Evolutionary conservation across 2,113 vertebrate species (phyloP).

Genomic region (Plectropomus leopardus): DNA sequence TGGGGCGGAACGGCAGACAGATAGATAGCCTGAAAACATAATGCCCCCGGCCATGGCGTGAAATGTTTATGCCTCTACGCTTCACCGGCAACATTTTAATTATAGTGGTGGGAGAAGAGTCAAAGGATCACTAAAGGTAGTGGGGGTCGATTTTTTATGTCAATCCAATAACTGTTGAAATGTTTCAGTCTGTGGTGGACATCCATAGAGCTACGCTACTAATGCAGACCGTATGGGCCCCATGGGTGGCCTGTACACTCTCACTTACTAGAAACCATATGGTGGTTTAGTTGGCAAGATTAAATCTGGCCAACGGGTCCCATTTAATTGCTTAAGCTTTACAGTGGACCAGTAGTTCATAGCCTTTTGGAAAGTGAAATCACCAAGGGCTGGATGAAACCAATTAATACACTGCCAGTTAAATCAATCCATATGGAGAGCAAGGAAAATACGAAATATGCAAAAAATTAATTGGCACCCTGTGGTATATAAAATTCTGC

Average conservation of each 20-base stretch:
- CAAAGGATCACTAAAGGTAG: neutral
- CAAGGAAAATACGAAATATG: conserved; percentile 12
- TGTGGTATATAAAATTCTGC: conserved; percentile 2
- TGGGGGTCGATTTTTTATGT: neutral
- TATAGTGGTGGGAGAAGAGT: neutral
- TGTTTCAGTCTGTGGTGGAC: neutral
- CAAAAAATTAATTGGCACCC: conserved; percentile 22
- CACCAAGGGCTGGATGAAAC: neutral
- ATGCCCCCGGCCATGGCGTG: too few species aligned
- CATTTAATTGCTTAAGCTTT: neutral
- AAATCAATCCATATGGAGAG: neutral
- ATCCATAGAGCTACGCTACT: neutral
- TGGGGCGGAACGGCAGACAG: too few species aligned
- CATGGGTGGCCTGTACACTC: neutral
- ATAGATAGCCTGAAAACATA: too few species aligned
- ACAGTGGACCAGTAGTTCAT: neutral
- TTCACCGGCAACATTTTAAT: too few species aligned
- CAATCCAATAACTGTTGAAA: too few species aligned
- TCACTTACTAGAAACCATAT: neutral
- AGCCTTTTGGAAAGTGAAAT: neutral
- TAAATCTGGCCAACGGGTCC: neutral
- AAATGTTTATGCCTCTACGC: too few species aligned
- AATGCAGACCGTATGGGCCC: neutral
- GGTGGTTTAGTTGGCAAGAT: neutral
- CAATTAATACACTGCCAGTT: conserved; percentile 3